These are phyloP conservation scores for Rhynchomys soricoides DNA, from an alignment of 2,113 vertebrate genomes.

Conservation along the genomic window DNA sequence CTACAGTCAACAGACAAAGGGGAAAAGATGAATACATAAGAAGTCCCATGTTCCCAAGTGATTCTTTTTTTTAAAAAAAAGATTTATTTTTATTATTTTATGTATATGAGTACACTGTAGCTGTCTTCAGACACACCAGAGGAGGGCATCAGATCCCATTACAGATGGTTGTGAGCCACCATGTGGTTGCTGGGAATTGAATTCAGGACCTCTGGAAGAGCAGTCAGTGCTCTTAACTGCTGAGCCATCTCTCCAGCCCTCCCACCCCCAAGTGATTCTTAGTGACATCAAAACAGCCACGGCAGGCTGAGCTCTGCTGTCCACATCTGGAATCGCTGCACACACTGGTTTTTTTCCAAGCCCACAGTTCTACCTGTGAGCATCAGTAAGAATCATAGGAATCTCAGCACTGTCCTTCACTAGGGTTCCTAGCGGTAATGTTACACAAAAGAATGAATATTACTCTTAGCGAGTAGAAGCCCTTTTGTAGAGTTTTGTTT, in stretches of 20 bases:
- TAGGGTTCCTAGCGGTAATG: neutral
- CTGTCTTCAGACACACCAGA: too few species aligned
- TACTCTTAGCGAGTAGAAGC: neutral
- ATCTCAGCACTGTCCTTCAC: neutral
- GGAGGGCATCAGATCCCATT: too few species aligned
- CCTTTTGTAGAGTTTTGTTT: neutral
- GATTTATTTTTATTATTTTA: too few species aligned
- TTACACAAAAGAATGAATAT: neutral
- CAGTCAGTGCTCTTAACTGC: too few species aligned
- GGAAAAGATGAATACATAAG: neutral
- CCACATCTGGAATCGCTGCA: neutral
- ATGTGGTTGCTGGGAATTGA: too few species aligned
- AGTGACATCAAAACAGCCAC: neutral
- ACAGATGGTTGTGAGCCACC: too few species aligned
- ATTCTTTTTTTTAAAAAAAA: too few species aligned
- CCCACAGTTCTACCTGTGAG: neutral
- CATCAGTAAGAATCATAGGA: neutral
- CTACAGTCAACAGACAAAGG: neutral
- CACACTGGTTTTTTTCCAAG: neutral
- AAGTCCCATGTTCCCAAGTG: neutral
- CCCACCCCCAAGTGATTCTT: neutral
- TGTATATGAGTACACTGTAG: too few species aligned
- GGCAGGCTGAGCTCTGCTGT: neutral
- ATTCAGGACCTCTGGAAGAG: too few species aligned
- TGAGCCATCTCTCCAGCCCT: too few species aligned